Conservation (phyloP, 2,113 vertebrate genomes). For the Chrysemys picta region DNA sequence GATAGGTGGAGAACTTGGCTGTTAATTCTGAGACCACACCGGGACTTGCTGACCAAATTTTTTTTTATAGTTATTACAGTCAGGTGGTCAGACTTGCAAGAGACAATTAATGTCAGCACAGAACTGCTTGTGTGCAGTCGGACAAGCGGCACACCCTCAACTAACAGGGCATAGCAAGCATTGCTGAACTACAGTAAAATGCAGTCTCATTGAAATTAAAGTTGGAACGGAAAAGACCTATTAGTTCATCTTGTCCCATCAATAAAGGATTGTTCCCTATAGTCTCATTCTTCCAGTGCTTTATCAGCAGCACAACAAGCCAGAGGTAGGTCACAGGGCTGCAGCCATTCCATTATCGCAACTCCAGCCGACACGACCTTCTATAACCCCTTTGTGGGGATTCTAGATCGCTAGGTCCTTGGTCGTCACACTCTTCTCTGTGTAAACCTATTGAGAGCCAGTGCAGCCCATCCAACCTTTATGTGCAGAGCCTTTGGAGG, state of each 20-base stretch:
- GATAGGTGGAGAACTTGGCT: conserved; percentile 3
- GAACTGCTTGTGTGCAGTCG: rapidly evolving
- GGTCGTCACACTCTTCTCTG: neutral
- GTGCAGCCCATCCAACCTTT: neutral
- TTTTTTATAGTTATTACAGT: neutral
- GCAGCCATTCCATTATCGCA: neutral
- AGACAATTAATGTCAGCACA: neutral
- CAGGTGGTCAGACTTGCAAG: neutral
- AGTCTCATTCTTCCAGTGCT: too few species aligned
- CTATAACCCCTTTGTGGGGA: neutral
- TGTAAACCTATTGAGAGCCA: neutral
- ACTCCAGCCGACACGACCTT: neutral
- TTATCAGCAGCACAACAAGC: neutral
- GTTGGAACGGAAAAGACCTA: neutral
- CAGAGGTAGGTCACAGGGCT: rapidly evolving
- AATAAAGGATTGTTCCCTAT: neutral
- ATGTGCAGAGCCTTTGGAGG: neutral
- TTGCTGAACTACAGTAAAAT: neutral
- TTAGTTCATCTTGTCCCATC: neutral
- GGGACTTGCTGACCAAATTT: neutral
- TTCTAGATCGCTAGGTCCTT: neutral
- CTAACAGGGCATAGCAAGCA: neutral
- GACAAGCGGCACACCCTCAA: neutral
- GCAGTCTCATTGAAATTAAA: neutral
- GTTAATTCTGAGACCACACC: neutral